Evolutionary conservation across 2,888 invertebrate genomes (phyloP).

Genomic region (Nemurella pictetii): DNA sequence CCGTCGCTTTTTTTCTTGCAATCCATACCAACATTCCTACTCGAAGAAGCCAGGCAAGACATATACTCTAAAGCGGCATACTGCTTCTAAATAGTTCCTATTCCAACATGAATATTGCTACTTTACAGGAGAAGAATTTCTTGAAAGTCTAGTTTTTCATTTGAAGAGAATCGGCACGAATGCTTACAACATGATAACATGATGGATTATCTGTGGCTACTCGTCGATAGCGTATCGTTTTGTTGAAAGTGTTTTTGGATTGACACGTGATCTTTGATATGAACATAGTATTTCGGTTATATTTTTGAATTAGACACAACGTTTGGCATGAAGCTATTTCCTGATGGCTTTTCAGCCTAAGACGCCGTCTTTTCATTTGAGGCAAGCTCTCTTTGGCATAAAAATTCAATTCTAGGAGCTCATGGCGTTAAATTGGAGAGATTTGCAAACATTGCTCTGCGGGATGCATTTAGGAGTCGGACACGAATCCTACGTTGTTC

Average conservation of each 20-base stretch:
- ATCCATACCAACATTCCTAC: not conserved
- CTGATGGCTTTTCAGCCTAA: too few species aligned
- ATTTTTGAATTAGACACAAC: not conserved
- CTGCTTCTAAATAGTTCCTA: not conserved
- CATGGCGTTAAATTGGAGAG: too few species aligned
- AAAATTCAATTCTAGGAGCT: too few species aligned
- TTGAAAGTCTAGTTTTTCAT: not conserved
- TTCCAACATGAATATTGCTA: not conserved
- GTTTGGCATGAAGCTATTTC: too few species aligned
- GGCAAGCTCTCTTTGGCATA: too few species aligned
- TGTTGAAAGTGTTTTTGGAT: not conserved
- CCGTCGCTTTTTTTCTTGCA: not conserved
- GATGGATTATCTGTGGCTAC: not conserved
- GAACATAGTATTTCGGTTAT: not conserved
- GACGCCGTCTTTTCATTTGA: too few species aligned
- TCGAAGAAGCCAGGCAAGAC: not conserved
- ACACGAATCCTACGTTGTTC: not conserved
- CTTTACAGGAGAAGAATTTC: not conserved
- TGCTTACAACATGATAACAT: not conserved
- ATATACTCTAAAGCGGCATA: not conserved
- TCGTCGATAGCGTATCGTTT: not conserved
- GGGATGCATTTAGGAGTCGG: not conserved
- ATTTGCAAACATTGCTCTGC: too few species aligned
- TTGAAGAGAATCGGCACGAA: not conserved
- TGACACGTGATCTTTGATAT: not conserved